Evolutionary conservation across 1,140 invertebrate species (phyloP).

Genomic region (Aricia agestis): DNA sequence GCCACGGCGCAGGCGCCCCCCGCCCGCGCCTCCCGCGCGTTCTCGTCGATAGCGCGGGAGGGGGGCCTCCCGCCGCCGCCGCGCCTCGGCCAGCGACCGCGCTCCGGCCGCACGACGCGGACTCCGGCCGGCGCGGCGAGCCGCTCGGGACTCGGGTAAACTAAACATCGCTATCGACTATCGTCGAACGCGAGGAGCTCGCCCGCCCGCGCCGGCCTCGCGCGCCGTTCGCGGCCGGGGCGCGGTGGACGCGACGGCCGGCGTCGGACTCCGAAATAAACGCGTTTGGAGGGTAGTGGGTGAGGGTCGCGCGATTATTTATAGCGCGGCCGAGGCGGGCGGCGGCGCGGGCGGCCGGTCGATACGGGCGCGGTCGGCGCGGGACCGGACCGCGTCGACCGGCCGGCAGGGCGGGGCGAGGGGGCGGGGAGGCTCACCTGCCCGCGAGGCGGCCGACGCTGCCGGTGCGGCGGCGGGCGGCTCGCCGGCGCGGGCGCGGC

Average conservation of each 20-base stretch:
- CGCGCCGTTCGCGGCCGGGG: background rate
- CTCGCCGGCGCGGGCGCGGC: conserved; percentile 54
- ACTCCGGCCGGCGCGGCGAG: background rate
- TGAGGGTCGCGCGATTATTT: conserved; percentile 55
- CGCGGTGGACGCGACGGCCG: conserved; percentile 5
- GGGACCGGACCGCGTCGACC: background rate
- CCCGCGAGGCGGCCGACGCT: conserved; percentile 30
- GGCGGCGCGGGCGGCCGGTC: conserved; percentile 22
- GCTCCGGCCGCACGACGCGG: too few species aligned
- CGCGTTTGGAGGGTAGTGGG: conserved; percentile 54
- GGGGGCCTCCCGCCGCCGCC: background rate
- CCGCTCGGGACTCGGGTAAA: background rate
- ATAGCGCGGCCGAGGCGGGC: conserved; percentile 39
- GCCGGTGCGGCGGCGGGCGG: conserved; percentile 40
- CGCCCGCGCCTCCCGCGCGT: background rate
- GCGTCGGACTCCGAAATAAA: conserved; percentile 39
- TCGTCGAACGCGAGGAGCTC: too few species aligned
- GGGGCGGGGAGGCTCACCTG: conserved; percentile 32
- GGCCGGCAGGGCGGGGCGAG: too few species aligned
- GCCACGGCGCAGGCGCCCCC: conserved; percentile 11
- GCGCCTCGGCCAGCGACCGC: conserved; percentile 4
- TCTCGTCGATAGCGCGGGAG: background rate
- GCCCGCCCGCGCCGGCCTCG: too few species aligned
- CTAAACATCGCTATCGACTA: too few species aligned
- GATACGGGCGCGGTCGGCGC: conserved; percentile 25